phyloP scores from a whole-genome alignment of 30 jellyfish, hydroid and myxozoan genomes.

The Hydractinia echinata region DNA sequence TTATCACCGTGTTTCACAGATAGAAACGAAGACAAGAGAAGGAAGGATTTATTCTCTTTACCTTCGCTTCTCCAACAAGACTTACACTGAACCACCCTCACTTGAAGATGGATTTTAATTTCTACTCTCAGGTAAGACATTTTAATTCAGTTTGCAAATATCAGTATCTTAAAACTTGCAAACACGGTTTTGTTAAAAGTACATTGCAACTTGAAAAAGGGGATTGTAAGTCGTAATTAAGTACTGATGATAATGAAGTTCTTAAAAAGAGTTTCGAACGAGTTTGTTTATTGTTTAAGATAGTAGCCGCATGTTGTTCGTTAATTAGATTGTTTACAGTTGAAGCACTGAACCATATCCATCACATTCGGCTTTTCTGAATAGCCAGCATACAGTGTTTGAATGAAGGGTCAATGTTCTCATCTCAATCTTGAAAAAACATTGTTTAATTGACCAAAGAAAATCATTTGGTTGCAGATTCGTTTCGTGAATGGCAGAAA shows the following conservation, averaged over 20 bases:
- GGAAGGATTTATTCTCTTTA: no score
- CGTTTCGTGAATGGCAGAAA: no score
- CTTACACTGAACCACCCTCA: no score
- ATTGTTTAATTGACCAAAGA: no score
- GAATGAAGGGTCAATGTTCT: conserved; percentile 11
- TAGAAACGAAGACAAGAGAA: no score
- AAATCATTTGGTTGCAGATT: no score
- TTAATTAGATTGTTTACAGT: conserved; percentile 7
- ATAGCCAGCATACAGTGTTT: not conserved
- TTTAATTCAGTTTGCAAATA: not conserved
- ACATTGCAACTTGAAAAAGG: no score
- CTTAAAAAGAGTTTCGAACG: not conserved
- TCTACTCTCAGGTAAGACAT: conserved; percentile 3
- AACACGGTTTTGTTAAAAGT: no score
- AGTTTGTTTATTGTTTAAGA: not conserved
- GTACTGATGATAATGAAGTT: not conserved
- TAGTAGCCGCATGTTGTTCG: conserved; percentile 17
- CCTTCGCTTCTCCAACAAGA: no score
- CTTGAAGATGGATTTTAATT: not conserved
- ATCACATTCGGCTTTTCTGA: conserved; percentile 14
- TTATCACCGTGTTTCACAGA: no score
- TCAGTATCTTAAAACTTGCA: no score
- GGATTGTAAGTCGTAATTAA: not conserved
- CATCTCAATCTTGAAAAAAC: not conserved
- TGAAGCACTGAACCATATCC: conserved; percentile 5